Evolutionary conservation across 2,888 invertebrate species (phyloP), one percentile per base, ranked within the genome.

Genomic region (Hedya salicella): DNA sequence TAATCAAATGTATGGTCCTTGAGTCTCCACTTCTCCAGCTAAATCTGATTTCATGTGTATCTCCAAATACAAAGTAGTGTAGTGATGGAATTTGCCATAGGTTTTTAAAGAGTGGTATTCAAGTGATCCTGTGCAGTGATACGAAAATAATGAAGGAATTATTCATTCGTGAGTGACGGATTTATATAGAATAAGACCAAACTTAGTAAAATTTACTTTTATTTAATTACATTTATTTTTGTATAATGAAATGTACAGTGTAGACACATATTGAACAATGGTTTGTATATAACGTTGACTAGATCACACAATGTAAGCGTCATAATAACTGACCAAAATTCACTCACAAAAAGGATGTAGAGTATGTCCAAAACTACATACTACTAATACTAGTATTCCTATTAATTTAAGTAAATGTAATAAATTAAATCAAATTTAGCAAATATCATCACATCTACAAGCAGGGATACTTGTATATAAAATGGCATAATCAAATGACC

Each of bases 131-230:
- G 46, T 13, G 25, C 25, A 11, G 36, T 36, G 36, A 36, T 9
- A 4, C 9, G 9, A 36, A 25, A 25, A 25, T 25, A 3, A 17
- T 16, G 11, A 48, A 13, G n/a, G 21, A 21, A 44, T n/a, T n/a
- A 17, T 19, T 48, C 13, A 17, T 52, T 40, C 11, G n/a, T 14
- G 11, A 25, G 21, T 42, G 0, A 42, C 14, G 25, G n/a, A 25
- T 39, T 16, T 21, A 49, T 50, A 39, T 21, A 8, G 17, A 1
- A 30, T 32, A 42, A n/a, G 66, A 61, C 60, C 48, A 54, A 49
- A 48, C 19, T 48, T 49, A 54, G 53, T 30, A 32, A 61, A 54
- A 50, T 57, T 49, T 40, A 63, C 46, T 32, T 56, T 65, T 39
- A 59, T 52, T 21, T 54, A 42, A 59, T n/a, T 56, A 25, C 25